These are phyloP conservation scores for Sarcophaga subvicina DNA, from an alignment of 2,888 invertebrate species.

Conservation along the genomic window DNA sequence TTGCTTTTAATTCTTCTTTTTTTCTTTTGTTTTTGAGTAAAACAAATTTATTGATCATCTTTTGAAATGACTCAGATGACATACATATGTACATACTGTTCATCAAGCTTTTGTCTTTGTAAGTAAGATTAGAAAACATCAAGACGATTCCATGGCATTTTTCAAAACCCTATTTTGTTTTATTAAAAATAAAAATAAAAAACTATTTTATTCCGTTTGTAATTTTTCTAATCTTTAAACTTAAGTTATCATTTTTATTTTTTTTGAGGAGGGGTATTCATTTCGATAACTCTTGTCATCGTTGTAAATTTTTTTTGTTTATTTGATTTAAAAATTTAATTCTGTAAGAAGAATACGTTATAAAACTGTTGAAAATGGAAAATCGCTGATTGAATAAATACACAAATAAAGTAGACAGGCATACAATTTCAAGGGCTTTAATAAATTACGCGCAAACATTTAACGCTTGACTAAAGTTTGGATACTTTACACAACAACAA, in stretches of 20 bases:
- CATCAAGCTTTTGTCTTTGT: neutral
- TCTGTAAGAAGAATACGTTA: neutral
- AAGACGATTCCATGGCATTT: neutral
- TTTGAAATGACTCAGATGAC: neutral
- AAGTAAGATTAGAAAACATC: neutral
- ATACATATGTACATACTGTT: neutral
- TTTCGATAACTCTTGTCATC: slow-evolving; percentile 9
- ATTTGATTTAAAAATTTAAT: slow-evolving; percentile 12
- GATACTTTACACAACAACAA: slow-evolving; percentile 30
- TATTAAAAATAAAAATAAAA: neutral
- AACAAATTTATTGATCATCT: slow-evolving; percentile 23
- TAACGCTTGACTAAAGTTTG: slow-evolving; percentile 51
- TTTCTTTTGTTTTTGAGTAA: neutral
- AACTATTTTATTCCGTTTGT: neutral
- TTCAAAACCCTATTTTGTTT: neutral
- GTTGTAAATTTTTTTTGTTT: slow-evolving; percentile 16
- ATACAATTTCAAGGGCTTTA: slow-evolving; percentile 60
- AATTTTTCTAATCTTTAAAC: neutral
- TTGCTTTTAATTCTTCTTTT: neutral
- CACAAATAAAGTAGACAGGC: neutral
- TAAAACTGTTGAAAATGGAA: slow-evolving; percentile 4
- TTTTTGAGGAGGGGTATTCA: neutral
- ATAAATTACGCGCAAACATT: slow-evolving; percentile 48
- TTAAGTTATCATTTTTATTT: neutral
- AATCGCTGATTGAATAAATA: neutral